Evolutionary conservation across 2,888 invertebrate species (phyloP).

Genomic region (Sinelater perroti): DNA sequence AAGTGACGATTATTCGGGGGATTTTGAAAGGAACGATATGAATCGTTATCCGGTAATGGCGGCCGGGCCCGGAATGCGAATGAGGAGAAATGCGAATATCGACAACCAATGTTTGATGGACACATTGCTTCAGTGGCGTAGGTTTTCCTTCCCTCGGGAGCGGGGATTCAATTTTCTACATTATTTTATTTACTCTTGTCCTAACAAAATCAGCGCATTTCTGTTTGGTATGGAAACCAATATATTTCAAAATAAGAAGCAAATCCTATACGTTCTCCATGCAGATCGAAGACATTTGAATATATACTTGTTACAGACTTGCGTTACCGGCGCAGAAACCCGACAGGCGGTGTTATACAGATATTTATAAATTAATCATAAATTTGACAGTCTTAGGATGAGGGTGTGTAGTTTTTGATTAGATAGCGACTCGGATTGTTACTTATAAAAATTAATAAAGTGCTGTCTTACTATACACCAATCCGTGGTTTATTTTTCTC

Average conservation of each 20-base stretch:
- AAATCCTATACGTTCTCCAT: conserved; percentile 28
- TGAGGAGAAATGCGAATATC: conserved; percentile 42
- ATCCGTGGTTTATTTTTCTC: no score
- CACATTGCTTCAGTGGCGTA: conserved; percentile 38
- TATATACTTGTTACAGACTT: conserved; percentile 31
- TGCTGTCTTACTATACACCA: no score
- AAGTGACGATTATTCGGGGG: conserved; percentile 23
- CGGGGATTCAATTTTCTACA: conserved; percentile 25
- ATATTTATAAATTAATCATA: no score
- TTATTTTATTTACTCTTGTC: conserved; percentile 32
- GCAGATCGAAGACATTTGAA: conserved; percentile 32
- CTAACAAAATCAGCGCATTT: conserved; percentile 30
- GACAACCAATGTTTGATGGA: conserved; percentile 40
- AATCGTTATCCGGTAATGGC: conserved; percentile 41
- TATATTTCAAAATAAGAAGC: conserved; percentile 29
- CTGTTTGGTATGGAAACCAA: conserved; percentile 24
- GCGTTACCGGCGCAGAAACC: no score
- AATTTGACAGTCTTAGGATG: no score
- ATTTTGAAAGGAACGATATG: conserved; percentile 35
- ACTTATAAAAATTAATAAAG: no score
- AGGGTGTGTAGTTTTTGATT: no score
- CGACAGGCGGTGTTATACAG: no score
- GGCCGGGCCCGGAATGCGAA: conserved; percentile 37
- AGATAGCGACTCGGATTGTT: no score
- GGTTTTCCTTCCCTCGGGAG: conserved; percentile 20